phyloP scores from a whole-genome alignment of 2,113 vertebrate species.

The Pantherophis guttatus region DNA sequence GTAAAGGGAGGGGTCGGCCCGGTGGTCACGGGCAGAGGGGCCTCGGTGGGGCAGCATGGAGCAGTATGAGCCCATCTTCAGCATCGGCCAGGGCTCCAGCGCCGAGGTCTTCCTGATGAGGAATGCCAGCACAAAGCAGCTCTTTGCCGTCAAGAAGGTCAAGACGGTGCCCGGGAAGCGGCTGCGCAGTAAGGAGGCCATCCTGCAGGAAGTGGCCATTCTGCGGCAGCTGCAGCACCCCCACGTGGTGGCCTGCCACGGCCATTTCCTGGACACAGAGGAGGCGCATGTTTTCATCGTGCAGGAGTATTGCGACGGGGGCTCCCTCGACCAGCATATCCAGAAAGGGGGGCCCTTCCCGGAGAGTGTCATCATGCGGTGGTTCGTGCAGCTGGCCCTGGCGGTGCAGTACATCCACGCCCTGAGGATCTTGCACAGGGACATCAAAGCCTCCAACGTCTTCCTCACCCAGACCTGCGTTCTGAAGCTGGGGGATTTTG shows the following conservation, averaged over 20 bases:
- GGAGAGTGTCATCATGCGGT: constrained; percentile 67
- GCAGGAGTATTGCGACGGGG: constrained; percentile 77
- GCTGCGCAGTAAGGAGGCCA: constrained; percentile 55
- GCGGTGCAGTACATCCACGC: constrained; percentile 74
- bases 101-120: constrained; percentile 78
- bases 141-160: constrained; percentile 75
- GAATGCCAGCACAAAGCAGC: constrained; percentile 56
- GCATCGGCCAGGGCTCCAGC: constrained; percentile 71
- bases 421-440: constrained; percentile 75
- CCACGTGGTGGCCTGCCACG: constrained; percentile 72
- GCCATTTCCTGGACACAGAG: constrained; percentile 56
- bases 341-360: constrained; percentile 61
- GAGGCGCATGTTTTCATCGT: constrained; percentile 72
- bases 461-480: constrained; percentile 71
- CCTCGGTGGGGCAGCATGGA: constrained; percentile 61
- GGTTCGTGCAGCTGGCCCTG: constrained; percentile 74
- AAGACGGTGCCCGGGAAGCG: constrained; percentile 53
- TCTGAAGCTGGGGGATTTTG: constrained; percentile 80
- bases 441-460: constrained; percentile 79
- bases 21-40: background rate
- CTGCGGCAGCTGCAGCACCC: constrained; percentile 69
- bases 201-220: constrained; percentile 76
- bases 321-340: constrained; percentile 74
- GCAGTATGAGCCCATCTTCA: constrained; percentile 67
- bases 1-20: background rate